Conservation (phyloP, 2,113 vertebrate genomes). For the Lipotes vexillifer region DNA sequence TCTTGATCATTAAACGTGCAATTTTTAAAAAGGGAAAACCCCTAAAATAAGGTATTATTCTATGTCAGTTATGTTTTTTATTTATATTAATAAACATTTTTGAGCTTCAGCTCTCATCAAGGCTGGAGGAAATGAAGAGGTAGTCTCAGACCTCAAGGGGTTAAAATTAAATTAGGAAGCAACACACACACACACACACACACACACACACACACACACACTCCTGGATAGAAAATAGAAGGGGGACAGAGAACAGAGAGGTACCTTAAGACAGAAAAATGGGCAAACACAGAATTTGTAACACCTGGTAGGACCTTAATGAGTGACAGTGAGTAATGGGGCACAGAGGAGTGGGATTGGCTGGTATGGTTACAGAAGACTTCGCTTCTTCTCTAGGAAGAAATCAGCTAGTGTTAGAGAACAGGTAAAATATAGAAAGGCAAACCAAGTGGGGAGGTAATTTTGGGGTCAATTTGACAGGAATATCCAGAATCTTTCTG, state of each 20-base stretch:
- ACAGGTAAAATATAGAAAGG: not conserved
- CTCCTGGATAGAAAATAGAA: not conserved
- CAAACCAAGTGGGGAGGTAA: not conserved
- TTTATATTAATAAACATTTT: conserved; percentile 1
- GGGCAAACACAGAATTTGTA: not conserved
- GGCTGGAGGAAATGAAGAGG: not conserved
- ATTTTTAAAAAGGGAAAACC: conserved; percentile 43
- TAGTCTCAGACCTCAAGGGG: not conserved
- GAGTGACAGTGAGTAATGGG: not conserved
- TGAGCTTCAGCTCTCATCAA: not conserved
- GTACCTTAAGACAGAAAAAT: not conserved
- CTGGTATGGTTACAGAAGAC: not conserved
- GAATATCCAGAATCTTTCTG: not conserved
- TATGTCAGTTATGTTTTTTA: not conserved
- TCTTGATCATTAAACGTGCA: conserved; percentile 26
- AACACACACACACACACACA: not conserved
- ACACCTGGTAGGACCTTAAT: not conserved
- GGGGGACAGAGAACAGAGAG: not conserved
- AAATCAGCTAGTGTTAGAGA: not conserved
- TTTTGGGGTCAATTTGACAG: not conserved
- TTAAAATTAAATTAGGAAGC: conserved; percentile 27
- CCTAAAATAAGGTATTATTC: not conserved
- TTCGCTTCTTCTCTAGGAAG: not conserved
- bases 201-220: not conserved
- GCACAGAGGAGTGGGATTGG: not conserved